Conservation (phyloP, 2,113 vertebrate species). For the Syngnathus floridae region DNA sequence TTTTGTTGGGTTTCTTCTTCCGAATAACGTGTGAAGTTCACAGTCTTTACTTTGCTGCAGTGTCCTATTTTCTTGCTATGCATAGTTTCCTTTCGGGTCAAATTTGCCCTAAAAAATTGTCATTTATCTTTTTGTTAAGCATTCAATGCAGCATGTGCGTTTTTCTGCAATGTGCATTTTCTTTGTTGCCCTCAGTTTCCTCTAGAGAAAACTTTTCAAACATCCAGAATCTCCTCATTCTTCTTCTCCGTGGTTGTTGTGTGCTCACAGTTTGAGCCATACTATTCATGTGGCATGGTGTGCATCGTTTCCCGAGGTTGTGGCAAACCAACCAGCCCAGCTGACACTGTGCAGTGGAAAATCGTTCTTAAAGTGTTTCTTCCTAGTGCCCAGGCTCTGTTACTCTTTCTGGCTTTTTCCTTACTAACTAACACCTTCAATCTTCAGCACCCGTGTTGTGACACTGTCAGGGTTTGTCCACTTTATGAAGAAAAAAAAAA, state of each 20-base stretch:
- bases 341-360: background rate
- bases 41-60: background rate
- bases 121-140: background rate
- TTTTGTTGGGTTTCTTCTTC: background rate
- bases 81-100: background rate
- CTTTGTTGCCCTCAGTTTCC: background rate
- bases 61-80: background rate
- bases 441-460: background rate
- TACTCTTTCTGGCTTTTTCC: constrained; percentile 17
- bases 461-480: background rate
- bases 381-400: constrained; percentile 1
- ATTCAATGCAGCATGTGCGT: background rate
- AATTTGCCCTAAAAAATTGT: background rate
- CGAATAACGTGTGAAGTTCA: too few relatives aligned
- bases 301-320: background rate
- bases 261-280: too few relatives aligned
- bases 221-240: background rate
- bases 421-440: constrained; percentile 23
- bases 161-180: background rate
- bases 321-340: background rate
- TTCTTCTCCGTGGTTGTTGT: background rate
- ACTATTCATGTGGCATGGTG: too few relatives aligned
- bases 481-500: background rate
- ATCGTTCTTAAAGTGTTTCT: background rate
- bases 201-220: background rate